Evolutionary conservation across 2,113 vertebrate genomes (phyloP).

Genomic region (Phoenicopterus ruber): DNA sequence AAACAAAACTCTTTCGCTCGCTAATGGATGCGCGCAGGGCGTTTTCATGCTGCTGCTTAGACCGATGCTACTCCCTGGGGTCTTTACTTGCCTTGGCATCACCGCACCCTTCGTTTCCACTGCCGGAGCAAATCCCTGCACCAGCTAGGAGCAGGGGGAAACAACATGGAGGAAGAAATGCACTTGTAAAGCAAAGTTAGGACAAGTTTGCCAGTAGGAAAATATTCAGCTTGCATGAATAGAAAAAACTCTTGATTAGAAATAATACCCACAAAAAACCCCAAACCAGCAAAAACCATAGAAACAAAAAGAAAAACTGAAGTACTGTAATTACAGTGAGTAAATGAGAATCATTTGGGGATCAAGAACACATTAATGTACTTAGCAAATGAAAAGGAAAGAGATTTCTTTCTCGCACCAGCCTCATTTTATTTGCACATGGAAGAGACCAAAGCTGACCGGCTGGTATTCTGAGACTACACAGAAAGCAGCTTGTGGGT

Average conservation of each 20-base stretch:
- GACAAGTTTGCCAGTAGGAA: not conserved
- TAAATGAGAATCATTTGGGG: not conserved
- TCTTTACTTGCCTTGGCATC: not conserved
- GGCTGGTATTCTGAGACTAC: not conserved
- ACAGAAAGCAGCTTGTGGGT: not conserved
- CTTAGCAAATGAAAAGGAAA: not conserved
- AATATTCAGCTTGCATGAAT: not conserved
- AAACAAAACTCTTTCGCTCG: not conserved
- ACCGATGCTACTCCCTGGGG: not conserved
- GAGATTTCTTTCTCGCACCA: not conserved
- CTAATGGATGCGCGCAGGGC: not conserved
- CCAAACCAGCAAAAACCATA: not conserved
- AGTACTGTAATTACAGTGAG: not conserved
- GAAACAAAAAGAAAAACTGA: not conserved
- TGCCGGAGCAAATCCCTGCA: not conserved
- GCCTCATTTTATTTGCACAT: not conserved
- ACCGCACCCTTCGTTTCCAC: not conserved
- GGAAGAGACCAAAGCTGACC: not conserved
- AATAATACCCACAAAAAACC: not conserved
- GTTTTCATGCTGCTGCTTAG: not conserved
- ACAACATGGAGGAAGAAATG: not conserved
- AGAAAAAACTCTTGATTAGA: not conserved
- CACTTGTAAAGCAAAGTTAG: not conserved
- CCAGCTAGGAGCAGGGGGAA: not conserved
- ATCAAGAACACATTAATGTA: not conserved